Percentiles rank a stretch among this genome's conserved stretches.
These are phyloP conservation scores for Chrysotoxum bicinctum DNA, from an alignment of 2,888 invertebrate species.

Conservation along the genomic window DNA sequence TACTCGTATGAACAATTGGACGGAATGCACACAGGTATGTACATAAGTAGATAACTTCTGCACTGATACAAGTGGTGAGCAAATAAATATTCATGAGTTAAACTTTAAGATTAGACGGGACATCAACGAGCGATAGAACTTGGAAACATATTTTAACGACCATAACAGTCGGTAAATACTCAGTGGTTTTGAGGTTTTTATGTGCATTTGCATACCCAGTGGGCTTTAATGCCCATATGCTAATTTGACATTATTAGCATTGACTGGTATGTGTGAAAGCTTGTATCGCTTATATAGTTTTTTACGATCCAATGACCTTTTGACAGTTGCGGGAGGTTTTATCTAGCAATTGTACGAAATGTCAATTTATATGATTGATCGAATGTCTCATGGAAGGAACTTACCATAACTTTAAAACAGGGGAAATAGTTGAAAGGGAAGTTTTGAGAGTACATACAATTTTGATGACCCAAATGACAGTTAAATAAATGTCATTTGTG, in stretches of 20 bases:
- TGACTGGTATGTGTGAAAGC: slow-evolving; percentile 27
- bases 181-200: slow-evolving; percentile 27
- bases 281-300: background rate
- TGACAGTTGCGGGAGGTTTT: background rate
- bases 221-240: slow-evolving; percentile 53
- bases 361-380: background rate
- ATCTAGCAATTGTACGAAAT: slow-evolving; percentile 8
- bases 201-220: slow-evolving; percentile 41
- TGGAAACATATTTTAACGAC: background rate
- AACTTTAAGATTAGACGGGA: slow-evolving; percentile 33
- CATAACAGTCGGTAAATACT: background rate
- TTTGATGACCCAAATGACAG: too few relatives aligned
- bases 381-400: background rate
- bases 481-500: too few relatives aligned
- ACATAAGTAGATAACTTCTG: slow-evolving; percentile 17
- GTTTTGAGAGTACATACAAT: too few relatives aligned
- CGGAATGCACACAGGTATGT: slow-evolving; percentile 16
- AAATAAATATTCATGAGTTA: slow-evolving; percentile 59
- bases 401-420: too few relatives aligned
- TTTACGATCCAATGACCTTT: slow-evolving; percentile 32
- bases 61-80: slow-evolving; percentile 3
- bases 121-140: slow-evolving; percentile 6
- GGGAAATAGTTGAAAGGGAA: too few relatives aligned
- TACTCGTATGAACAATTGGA: slow-evolving; percentile 67
- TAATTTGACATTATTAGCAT: slow-evolving; percentile 42